These are phyloP conservation scores for Crenuchus spilurus DNA, from an alignment of 2,797 vertebrate species.

Conservation along the genomic window DNA sequence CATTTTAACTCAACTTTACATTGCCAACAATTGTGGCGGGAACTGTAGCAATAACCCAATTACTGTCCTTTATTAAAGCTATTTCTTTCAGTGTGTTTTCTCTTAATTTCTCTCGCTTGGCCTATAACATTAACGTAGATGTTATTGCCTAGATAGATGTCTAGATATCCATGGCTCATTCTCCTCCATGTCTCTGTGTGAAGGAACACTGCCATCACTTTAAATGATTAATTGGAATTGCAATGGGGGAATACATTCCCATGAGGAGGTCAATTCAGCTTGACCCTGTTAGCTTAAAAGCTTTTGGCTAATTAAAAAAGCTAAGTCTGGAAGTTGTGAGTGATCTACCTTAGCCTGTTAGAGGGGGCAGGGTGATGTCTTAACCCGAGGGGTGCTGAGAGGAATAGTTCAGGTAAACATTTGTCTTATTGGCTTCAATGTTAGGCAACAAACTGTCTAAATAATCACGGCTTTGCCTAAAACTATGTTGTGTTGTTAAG, in stretches of 20 bases:
- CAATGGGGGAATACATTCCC: constrained; percentile 20
- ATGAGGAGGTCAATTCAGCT: constrained; percentile 34
- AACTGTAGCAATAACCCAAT: no score
- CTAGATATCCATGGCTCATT: not conserved
- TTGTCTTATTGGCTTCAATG: no score
- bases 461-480: no score
- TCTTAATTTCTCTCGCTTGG: not conserved
- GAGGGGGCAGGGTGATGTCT: not conserved
- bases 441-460: no score
- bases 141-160: no score
- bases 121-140: not conserved
- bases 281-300: constrained; percentile 45
- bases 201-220: not conserved
- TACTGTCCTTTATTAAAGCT: no score
- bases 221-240: constrained; percentile 20
- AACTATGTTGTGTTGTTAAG: no score
- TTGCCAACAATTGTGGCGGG: no score
- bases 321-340: not conserved
- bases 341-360: constrained; percentile 25
- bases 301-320: constrained; percentile 43
- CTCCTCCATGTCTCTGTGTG: not conserved
- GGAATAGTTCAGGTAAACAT: not conserved
- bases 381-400: not conserved
- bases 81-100: no score
- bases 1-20: no score